These are phyloP conservation scores for Pachycephus smyrnensis DNA, from an alignment of 2,888 invertebrate genomes.

Conservation along the genomic window DNA sequence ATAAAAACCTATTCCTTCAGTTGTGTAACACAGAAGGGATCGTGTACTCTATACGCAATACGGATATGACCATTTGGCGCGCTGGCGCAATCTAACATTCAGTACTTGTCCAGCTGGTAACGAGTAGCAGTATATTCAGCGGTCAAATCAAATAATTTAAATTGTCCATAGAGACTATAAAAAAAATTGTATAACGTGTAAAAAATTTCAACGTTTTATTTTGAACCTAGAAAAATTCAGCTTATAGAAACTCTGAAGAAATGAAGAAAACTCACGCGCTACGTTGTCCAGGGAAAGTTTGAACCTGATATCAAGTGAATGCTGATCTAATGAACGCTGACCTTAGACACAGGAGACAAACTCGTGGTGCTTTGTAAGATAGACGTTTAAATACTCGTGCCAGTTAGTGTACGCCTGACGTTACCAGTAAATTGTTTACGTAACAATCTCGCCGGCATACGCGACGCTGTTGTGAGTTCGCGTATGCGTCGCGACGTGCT, in stretches of 20 bases:
- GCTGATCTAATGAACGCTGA: neutral
- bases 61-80: conserved; percentile 53
- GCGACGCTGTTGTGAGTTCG: neutral
- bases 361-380: neutral
- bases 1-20: neutral
- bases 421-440: neutral
- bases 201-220: no score
- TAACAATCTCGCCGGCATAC: neutral
- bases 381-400: neutral
- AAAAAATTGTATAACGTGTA: no score
- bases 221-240: no score
- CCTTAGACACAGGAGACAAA: neutral
- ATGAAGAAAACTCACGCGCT: neutral
- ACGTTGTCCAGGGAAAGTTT: neutral
- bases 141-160: no score
- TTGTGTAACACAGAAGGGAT: neutral
- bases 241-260: neutral
- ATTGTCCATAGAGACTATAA: no score
- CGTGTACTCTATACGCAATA: conserved; percentile 43
- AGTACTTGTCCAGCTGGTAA: no score
- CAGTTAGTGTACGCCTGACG: neutral
- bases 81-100: conserved; percentile 43
- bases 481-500: neutral
- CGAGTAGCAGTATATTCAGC: no score
- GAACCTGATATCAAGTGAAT: neutral